These are phyloP conservation scores for Chamaea fasciata DNA, from an alignment of 2,113 vertebrate species.

Conservation along the genomic window DNA sequence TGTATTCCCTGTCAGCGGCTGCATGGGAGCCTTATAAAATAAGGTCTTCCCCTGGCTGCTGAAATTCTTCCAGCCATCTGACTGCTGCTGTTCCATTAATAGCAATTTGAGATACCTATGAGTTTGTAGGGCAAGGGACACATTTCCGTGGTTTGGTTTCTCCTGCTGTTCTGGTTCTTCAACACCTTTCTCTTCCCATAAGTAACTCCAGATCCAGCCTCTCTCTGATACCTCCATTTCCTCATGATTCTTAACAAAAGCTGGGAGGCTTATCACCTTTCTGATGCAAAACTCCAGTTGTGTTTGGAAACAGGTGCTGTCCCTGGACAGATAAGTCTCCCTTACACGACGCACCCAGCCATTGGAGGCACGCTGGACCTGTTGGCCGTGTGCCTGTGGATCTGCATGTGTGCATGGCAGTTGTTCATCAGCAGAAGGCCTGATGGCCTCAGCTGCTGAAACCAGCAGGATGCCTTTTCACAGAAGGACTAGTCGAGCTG, in stretches of 20 bases:
- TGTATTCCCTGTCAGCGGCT: neutral
- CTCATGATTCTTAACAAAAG: neutral
- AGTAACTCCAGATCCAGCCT: neutral
- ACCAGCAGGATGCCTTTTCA: neutral
- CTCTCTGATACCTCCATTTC: neutral
- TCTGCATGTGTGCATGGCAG: neutral
- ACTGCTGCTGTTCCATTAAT: neutral
- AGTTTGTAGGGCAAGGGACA: neutral
- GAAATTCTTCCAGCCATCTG: neutral
- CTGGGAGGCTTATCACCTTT: neutral
- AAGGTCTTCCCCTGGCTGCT: neutral
- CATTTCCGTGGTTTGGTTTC: conserved; percentile 17
- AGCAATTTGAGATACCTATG: neutral
- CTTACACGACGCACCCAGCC: neutral
- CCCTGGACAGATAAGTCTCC: neutral
- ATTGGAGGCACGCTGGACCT: fast-evolving
- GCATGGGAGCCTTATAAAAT: neutral
- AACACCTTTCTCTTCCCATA: conserved; percentile 16
- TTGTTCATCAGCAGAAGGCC: neutral
- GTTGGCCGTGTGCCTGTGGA: neutral
- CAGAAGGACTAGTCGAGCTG: conserved; percentile 12
- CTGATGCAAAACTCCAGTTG: neutral
- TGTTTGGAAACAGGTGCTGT: neutral
- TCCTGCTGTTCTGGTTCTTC: conserved; percentile 47
- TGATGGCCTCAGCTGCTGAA: neutral